phyloP scores from a whole-genome alignment of 2,888 invertebrate species.

The Imbricaverruca yamaguchii region DNA sequence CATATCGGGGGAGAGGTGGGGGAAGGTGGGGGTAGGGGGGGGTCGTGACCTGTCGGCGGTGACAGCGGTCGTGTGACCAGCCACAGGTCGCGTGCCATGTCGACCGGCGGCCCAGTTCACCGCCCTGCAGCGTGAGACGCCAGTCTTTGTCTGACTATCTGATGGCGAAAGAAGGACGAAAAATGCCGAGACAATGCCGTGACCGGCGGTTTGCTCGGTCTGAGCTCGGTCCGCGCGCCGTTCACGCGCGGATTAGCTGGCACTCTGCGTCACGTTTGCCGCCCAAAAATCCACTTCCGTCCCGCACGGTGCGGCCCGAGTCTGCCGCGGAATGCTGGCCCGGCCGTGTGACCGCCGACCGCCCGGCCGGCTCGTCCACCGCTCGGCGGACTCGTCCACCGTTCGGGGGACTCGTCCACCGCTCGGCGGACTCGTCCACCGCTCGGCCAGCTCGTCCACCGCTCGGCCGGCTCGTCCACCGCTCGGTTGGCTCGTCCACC shows the following conservation, averaged over 20 bases:
- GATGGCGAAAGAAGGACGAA: neutral
- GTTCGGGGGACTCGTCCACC: too few relatives aligned
- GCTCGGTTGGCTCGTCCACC: too few relatives aligned
- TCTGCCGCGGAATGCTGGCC: neutral
- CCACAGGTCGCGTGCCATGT: neutral
- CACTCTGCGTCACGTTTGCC: neutral
- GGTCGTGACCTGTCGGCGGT: neutral
- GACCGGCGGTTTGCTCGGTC: neutral
- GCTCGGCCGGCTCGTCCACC: too few relatives aligned
- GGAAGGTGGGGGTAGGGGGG: neutral
- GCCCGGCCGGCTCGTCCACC: too few relatives aligned
- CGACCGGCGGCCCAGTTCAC: neutral
- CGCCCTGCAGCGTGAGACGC: neutral
- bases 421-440: too few relatives aligned
- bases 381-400: too few relatives aligned
- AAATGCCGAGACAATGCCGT: conserved; percentile 3
- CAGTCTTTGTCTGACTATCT: neutral
- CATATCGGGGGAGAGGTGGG: neutral
- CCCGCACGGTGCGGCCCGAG: neutral
- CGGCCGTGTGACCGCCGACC: too few relatives aligned
- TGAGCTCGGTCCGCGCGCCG: neutral
- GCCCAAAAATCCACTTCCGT: neutral
- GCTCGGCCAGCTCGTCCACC: too few relatives aligned
- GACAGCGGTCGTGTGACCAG: neutral
- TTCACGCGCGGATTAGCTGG: neutral